Evolutionary conservation across 1,140 invertebrate species (phyloP).

Genomic region (Hycleus cichorii): DNA sequence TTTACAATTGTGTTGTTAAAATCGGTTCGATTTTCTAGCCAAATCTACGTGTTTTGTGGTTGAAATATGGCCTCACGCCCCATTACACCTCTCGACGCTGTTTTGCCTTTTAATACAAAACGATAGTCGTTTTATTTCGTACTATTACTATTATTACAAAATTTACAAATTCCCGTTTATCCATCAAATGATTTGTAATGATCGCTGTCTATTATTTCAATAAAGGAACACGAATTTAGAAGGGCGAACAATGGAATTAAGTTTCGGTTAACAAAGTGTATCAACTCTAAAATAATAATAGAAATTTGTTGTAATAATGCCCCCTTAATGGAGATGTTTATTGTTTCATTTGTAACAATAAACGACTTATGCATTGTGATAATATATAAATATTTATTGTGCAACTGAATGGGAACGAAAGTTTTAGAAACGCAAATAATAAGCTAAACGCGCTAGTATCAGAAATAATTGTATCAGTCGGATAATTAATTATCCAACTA

Average conservation of each 20-base stretch:
- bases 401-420: too few relatives aligned
- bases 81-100: conserved; percentile 25
- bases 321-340: conserved; percentile 9
- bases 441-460: too few relatives aligned
- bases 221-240: too few relatives aligned
- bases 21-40: conserved; percentile 14
- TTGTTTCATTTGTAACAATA: conserved; percentile 1
- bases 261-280: too few relatives aligned
- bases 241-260: too few relatives aligned
- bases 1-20: neutral
- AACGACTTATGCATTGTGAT: conserved; percentile 10
- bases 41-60: neutral
- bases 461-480: too few relatives aligned
- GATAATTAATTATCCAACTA: too few relatives aligned
- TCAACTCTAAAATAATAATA: too few relatives aligned
- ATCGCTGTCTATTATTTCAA: too few relatives aligned
- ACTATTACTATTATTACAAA: neutral
- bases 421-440: too few relatives aligned
- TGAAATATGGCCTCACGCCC: conserved; percentile 25
- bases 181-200: too few relatives aligned
- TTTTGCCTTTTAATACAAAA: conserved; percentile 27
- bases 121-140: neutral
- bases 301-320: neutral
- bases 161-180: neutral
- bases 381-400: conserved; percentile 3